Conservation (phyloP, 2,113 vertebrate species). For the Aphyosemion australe region DNA sequence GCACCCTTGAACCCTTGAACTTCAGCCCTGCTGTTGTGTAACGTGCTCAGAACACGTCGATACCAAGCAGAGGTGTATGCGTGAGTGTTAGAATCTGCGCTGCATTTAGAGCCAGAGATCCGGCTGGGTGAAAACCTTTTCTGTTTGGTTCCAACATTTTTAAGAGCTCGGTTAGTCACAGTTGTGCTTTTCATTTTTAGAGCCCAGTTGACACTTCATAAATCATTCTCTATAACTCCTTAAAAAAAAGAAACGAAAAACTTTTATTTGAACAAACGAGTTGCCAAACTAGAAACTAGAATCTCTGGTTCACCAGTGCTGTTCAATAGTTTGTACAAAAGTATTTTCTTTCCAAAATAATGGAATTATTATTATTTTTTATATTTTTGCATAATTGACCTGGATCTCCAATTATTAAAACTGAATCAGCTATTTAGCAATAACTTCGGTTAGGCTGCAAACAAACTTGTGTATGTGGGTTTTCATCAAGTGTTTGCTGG, state of each 20-base stretch:
- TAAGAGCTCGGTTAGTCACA: neutral
- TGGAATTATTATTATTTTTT: neutral
- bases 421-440: too few species aligned
- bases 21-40: conserved; percentile 47
- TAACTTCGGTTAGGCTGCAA: too few species aligned
- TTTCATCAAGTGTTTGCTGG: too few species aligned
- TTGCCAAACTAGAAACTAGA: neutral
- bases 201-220: neutral
- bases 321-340: too few species aligned
- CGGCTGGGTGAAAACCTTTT: conserved; percentile 24
- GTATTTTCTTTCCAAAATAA: too few species aligned
- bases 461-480: too few species aligned
- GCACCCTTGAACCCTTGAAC: conserved; percentile 56
- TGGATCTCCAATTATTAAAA: neutral
- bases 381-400: neutral
- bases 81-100: conserved; percentile 26
- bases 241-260: neutral
- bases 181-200: neutral
- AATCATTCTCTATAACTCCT: neutral
- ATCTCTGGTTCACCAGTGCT: neutral
- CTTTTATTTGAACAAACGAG: neutral
- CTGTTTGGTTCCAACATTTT: conserved; percentile 12
- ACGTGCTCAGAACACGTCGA: conserved; percentile 48
- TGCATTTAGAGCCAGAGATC: conserved; percentile 9
- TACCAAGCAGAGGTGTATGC: conserved; percentile 45